A percentile compares a stretch with the other conserved stretches of the same genome.
Conservation (phyloP, 2,113 vertebrate genomes). For the Thamnaconus septentrionalis region DNA sequence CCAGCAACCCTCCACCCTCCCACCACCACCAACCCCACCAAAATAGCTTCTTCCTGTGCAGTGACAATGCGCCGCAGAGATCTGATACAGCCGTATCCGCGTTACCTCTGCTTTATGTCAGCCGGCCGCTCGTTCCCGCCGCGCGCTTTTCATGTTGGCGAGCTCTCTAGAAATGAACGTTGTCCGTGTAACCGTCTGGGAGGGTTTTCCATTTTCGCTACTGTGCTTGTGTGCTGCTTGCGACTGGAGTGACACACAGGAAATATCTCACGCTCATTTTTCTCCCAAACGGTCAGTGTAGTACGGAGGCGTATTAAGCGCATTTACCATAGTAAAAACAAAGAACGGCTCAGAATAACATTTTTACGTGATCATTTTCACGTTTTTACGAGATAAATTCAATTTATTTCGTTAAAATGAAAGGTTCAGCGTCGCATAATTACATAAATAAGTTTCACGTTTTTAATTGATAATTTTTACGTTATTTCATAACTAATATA, state of each 20-base stretch:
- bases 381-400: no score
- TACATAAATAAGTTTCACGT: no score
- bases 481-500: no score
- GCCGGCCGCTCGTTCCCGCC: conserved; percentile 20
- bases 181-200: conserved; percentile 8
- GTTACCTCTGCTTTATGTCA: conserved; percentile 57
- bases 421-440: no score
- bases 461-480: no score
- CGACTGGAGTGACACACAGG: conserved; percentile 32
- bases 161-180: conserved; percentile 11
- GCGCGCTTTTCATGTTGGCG: conserved; percentile 24
- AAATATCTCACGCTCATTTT: conserved; percentile 54
- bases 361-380: no score
- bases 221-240: conserved; percentile 1
- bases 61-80: conserved; percentile 69
- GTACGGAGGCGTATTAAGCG: no score
- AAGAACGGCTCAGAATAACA: no score
- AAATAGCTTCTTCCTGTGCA: conserved; percentile 55
- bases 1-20: conserved; percentile 48
- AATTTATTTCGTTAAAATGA: not conserved
- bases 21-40: conserved; percentile 21
- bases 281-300: conserved; percentile 3
- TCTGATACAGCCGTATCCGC: conserved; percentile 64
- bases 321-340: no score
- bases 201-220: conserved; percentile 8